Conservation (phyloP, 2,797 vertebrate genomes). For the Thripadectes ignobilis region DNA sequence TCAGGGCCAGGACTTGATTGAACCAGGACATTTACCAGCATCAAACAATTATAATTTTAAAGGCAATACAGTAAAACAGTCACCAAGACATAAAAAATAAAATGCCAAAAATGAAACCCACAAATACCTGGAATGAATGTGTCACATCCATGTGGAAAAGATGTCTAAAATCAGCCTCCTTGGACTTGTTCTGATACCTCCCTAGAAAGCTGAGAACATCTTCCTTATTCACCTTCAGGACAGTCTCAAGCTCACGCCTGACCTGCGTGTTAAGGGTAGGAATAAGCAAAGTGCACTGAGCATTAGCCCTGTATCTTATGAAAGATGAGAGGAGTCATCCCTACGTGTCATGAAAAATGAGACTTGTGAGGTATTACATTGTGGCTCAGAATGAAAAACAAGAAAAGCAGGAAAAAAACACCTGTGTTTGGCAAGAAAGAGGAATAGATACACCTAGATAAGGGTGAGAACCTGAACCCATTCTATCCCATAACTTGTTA, state of each 20-base stretch:
- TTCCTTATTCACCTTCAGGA: slow-evolving; percentile 76
- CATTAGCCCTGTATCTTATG: neutral
- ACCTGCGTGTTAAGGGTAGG: slow-evolving; percentile 63
- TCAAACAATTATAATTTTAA: neutral
- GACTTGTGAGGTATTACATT: neutral
- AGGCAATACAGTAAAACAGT: neutral
- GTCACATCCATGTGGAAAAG: slow-evolving; percentile 74
- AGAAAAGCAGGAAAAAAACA: neutral
- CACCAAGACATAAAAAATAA: neutral
- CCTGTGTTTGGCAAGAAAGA: neutral
- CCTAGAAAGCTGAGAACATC: slow-evolving; percentile 77
- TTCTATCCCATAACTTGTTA: neutral
- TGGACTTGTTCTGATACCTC: slow-evolving; percentile 69
- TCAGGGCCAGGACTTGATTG: neutral
- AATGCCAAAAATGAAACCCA: neutral
- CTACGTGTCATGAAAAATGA: neutral
- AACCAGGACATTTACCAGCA: neutral
- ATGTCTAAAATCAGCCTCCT: slow-evolving; percentile 50
- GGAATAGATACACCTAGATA: neutral
- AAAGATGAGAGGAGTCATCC: neutral
- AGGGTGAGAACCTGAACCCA: neutral
- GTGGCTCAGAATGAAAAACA: neutral
- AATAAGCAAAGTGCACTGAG: neutral
- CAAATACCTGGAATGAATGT: slow-evolving; percentile 82
- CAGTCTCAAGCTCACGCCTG: slow-evolving; percentile 71